A percentile compares a stretch with the other conserved stretches of the same genome.
phyloP scores from a whole-genome alignment of 2,797 vertebrate species.

The Mastacembelus armatus region DNA sequence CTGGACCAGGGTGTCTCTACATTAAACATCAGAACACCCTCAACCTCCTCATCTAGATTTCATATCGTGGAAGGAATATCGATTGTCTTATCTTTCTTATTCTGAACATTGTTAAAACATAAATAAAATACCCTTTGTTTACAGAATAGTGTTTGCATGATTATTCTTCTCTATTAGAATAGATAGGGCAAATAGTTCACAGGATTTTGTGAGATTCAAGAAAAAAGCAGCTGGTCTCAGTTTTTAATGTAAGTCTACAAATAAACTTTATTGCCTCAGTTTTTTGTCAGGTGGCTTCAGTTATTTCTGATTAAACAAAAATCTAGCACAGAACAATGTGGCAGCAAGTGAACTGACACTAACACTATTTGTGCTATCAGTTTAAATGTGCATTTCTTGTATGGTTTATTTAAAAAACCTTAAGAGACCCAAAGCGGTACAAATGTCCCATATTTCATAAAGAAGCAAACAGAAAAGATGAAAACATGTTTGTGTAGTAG shows the following conservation, averaged over 20 bases:
- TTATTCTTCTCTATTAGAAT: background rate
- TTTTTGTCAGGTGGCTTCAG: slow-evolving; percentile 19
- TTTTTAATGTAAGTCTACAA: background rate
- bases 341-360: no score
- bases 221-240: background rate
- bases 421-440: no score
- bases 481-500: no score
- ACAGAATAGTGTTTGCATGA: background rate
- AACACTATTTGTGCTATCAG: no score
- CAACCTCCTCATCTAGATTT: slow-evolving; percentile 9
- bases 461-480: no score
- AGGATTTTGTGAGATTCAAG: background rate
- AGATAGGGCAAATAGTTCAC: background rate
- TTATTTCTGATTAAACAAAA: no score
- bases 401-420: no score
- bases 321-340: no score
- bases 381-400: no score
- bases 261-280: background rate
- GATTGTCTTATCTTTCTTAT: background rate
- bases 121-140: slow-evolving; percentile 30
- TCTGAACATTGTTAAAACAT: background rate
- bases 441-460: no score
- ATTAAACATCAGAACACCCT: slow-evolving; percentile 20
- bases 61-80: background rate
- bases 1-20: slow-evolving; percentile 33